phyloP scores from a whole-genome alignment of 23 tunicate species.

The Halocynthia roretzi region DNA sequence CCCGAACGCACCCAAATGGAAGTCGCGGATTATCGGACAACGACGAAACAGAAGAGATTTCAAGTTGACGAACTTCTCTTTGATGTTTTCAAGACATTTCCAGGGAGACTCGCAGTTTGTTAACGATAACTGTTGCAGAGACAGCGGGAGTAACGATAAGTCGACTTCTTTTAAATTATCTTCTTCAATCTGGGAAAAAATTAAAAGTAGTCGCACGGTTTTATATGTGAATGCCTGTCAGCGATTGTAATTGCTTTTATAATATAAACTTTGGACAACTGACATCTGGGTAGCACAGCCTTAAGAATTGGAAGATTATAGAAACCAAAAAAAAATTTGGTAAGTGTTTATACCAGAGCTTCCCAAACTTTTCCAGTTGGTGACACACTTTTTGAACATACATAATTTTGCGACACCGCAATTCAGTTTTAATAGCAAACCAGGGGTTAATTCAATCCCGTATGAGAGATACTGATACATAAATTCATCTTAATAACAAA shows the following conservation, averaged over 20 bases:
- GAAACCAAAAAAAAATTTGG: background rate
- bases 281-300: background rate
- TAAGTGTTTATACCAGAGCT: too few species aligned
- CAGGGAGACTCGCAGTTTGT: constrained; percentile 53
- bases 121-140: constrained; percentile 42
- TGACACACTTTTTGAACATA: too few species aligned
- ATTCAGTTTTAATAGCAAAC: too few species aligned
- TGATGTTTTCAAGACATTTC: constrained; percentile 22
- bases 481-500: too few species aligned
- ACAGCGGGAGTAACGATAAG: constrained; percentile 36
- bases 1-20: constrained; percentile 48
- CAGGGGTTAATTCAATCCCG: too few species aligned
- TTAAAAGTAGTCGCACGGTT: too few species aligned
- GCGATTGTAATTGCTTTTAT: too few species aligned
- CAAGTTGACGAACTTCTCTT: constrained; percentile 32
- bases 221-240: too few species aligned
- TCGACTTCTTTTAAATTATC: constrained; percentile 32
- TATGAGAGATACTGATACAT: too few species aligned
- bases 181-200: constrained; percentile 52
- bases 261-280: background rate
- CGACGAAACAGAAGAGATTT: constrained; percentile 34
- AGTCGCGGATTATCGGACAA: constrained; percentile 43
- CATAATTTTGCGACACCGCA: too few species aligned
- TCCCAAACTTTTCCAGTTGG: too few species aligned
- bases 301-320: background rate